Conservation (phyloP, 2,888 invertebrate genomes). For the Hirudinaria manillensis region DNA sequence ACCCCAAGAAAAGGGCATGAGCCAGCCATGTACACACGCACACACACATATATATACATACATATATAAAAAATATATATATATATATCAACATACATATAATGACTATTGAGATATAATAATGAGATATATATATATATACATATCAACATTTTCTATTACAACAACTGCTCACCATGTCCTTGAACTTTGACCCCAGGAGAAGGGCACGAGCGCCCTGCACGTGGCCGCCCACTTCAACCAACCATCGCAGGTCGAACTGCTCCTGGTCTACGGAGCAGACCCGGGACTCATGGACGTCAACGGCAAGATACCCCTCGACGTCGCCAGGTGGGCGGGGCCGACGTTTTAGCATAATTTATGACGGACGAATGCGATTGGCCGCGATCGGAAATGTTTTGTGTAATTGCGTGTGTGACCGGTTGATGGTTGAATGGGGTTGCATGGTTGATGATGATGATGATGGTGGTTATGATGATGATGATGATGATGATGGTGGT, state of each 20-base stretch:
- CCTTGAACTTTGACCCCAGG: constrained; percentile 54
- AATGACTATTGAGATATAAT: no score
- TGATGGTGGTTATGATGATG: neutral
- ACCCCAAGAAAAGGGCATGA: constrained; percentile 74
- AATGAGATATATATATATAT: no score
- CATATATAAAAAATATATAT: no score
- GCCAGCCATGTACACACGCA: constrained; percentile 88
- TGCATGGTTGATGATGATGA: neutral
- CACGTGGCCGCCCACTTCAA: constrained; percentile 92
- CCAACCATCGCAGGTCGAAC: constrained; percentile 82
- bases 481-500: neutral
- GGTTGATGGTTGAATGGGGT: no score
- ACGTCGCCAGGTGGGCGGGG: constrained; percentile 50
- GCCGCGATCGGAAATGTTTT: no score
- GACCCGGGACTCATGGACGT: constrained; percentile 77
- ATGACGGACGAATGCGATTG: neutral
- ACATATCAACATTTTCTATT: no score
- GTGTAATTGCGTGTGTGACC: no score
- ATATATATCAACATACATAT: no score
- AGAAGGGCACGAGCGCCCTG: constrained; percentile 81
- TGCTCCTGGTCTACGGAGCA: constrained; percentile 86
- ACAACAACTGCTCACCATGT: no score
- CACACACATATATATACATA: no score
- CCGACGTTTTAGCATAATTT: neutral
- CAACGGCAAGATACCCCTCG: constrained; percentile 54